These are phyloP conservation scores for Hemicrepidius hirtus DNA, from an alignment of 2,888 invertebrate genomes.

Conservation along the genomic window DNA sequence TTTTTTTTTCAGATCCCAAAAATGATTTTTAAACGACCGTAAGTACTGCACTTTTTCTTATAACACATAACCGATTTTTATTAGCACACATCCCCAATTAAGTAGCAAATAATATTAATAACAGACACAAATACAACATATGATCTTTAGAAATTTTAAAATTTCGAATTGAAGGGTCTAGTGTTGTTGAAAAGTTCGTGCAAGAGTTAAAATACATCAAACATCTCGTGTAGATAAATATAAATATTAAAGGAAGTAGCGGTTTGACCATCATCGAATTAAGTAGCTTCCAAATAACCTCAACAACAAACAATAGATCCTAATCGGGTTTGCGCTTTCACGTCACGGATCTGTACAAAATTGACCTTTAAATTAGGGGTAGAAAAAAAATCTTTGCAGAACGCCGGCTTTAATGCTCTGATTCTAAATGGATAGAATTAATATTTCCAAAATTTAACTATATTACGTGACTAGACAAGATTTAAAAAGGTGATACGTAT, in stretches of 20 bases:
- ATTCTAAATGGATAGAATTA: conserved; percentile 59
- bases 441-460: conserved; percentile 61
- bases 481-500: conserved; percentile 7
- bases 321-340: conserved; percentile 66
- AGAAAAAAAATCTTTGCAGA: conserved; percentile 59
- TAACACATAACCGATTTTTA: too few species aligned
- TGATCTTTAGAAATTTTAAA: too few species aligned
- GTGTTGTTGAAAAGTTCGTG: too few species aligned
- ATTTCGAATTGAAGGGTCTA: too few species aligned
- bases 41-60: too few species aligned
- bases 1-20: too few species aligned
- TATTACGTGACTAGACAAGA: conserved; percentile 54
- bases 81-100: too few species aligned
- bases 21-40: too few species aligned
- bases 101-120: too few species aligned
- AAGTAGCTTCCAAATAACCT: conserved; percentile 46
- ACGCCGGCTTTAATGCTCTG: conserved; percentile 56
- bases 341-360: conserved; percentile 64
- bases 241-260: conserved; percentile 45
- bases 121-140: too few species aligned
- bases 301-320: conserved; percentile 57
- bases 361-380: conserved; percentile 66
- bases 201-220: too few species aligned
- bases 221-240: background rate
- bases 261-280: conserved; percentile 46